These are phyloP conservation scores for Drosophila pseudotalamancana DNA, from an alignment of 2,888 invertebrate genomes.

Conservation along the genomic window DNA sequence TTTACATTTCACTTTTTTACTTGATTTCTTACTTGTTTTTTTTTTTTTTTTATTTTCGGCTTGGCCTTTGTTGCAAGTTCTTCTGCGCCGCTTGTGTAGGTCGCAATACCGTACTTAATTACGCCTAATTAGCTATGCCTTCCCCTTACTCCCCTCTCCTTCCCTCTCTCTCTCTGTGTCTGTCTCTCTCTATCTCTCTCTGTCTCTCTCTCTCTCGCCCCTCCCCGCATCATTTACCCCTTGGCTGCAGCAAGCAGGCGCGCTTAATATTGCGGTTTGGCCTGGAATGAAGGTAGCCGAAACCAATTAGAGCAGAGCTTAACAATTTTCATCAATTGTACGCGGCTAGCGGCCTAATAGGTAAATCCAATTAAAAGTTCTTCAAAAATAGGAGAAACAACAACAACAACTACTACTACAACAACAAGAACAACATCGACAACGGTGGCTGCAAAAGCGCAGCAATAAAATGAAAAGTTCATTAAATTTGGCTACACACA, in stretches of 20 bases:
- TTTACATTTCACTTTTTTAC: background rate
- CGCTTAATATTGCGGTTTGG: conserved; percentile 6
- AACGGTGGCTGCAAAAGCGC: conserved; percentile 13
- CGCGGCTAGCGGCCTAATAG: conserved; percentile 58
- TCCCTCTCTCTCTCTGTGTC: background rate
- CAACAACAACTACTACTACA: background rate
- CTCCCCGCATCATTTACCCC: no score
- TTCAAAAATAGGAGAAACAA: conserved; percentile 29
- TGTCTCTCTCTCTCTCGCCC: no score
- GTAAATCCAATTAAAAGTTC: conserved; percentile 70
- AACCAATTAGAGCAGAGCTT: conserved; percentile 66
- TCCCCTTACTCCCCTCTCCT: background rate
- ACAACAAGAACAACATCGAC: background rate
- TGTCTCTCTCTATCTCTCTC: no score
- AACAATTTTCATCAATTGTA: conserved; percentile 69
- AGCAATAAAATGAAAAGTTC: conserved; percentile 51
- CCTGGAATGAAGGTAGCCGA: conserved; percentile 53
- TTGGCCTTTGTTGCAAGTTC: conserved; percentile 43
- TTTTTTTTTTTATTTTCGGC: conserved; percentile 9
- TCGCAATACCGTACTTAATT: conserved; percentile 51
- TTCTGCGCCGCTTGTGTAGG: conserved; percentile 15
- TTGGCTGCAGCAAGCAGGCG: no score
- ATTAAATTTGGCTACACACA: conserved; percentile 53
- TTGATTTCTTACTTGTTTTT: conserved; percentile 5
- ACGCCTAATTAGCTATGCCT: conserved; percentile 65